Percentiles rank a stretch among this genome's conserved stretches.
Evolutionary conservation across 2,113 vertebrate species (phyloP).

Genomic region (Pomatorhinus ruficollis): DNA sequence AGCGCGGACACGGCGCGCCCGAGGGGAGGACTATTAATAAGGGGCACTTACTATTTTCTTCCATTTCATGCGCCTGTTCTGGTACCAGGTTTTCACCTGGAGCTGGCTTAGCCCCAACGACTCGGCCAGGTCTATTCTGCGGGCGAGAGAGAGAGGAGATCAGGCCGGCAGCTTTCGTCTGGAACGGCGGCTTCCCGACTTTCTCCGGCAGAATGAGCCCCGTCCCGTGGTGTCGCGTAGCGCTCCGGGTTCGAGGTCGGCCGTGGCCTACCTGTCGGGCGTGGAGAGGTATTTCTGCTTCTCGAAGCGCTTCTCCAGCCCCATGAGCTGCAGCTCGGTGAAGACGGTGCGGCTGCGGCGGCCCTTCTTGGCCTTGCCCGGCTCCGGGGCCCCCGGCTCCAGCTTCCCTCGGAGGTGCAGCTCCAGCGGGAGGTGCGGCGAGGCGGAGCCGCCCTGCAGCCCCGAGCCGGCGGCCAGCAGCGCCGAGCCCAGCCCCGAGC

Average conservation of each 20-base stretch:
- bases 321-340: slow-evolving; percentile 98
- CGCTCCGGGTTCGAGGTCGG: not conserved
- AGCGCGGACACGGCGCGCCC: not conserved
- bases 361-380: slow-evolving; percentile 91
- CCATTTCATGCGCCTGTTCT: slow-evolving; percentile 99
- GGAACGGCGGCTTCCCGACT: not conserved
- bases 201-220: not conserved
- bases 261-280: slow-evolving; percentile 87
- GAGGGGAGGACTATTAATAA: not conserved
- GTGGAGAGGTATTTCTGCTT: slow-evolving; percentile 99
- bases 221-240: not conserved
- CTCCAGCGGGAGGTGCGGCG: slow-evolving; percentile 91
- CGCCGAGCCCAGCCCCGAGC: slow-evolving; percentile 85
- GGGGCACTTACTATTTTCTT: slow-evolving; percentile 96
- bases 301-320: slow-evolving; percentile 97
- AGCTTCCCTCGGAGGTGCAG: slow-evolving; percentile 95
- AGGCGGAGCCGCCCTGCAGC: slow-evolving; percentile 77
- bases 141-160: slow-evolving; percentile 18
- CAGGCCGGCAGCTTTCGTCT: not conserved
- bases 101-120: slow-evolving; percentile 97
- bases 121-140: slow-evolving; percentile 98
- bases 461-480: slow-evolving; percentile 85
- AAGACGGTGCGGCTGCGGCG: slow-evolving; percentile 97
- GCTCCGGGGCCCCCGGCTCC: slow-evolving; percentile 80
- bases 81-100: slow-evolving; percentile 99